Evolutionary conservation across 2,113 vertebrate genomes (phyloP), one percentile per base, ranked within the genome.

Genomic region (Ranitomeya variabilis): DNA sequence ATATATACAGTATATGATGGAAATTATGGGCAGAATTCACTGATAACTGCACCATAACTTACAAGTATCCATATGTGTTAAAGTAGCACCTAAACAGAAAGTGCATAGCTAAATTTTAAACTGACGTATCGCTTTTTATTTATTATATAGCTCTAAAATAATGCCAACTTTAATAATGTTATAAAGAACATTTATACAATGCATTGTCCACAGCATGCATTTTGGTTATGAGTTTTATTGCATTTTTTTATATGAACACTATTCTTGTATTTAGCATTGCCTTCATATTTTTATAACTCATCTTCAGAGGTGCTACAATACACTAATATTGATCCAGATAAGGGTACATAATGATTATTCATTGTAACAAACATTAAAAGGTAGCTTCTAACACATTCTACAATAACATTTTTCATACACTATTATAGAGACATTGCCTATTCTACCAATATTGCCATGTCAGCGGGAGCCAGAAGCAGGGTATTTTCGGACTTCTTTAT

Each of bases 401-500:
- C 62, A 69, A 54, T 12, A 66, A 3, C 11, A 83, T 67, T 83
- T 83, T 51, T 83, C 18, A 69, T 52, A 52, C n/a, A 14, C 19
- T 83, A 52, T 54, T 45, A 52, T 69, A 14, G 45, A 83, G 19
- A 83, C 76, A 86, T 79, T 23, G 21, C 26, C 76, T 31, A 19
- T 54, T 82, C 54, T 79, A 31, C 37, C 2, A 54, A 79, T 77
- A 88, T 66, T 85, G 51, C 74, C 60, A 69, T 71, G 76, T 88
- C 87, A 89, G 87, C 87, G 21, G 87, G 87, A 85, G 82, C 57
- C 52, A 69, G 62, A 54, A 62, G 59, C 71, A 54, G 87, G 59
- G 71, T 89, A 52, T 69, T 89, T 85, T 85, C 62, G 16, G 37
- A 76, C 14, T 78, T 21, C 60, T 85, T 51, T 51, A 89, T 78